A percentile compares a stretch with the other conserved stretches of the same genome.
These are phyloP conservation scores for Tinamus major DNA, from an alignment of 2,797 vertebrate genomes.

Conservation along the genomic window DNA sequence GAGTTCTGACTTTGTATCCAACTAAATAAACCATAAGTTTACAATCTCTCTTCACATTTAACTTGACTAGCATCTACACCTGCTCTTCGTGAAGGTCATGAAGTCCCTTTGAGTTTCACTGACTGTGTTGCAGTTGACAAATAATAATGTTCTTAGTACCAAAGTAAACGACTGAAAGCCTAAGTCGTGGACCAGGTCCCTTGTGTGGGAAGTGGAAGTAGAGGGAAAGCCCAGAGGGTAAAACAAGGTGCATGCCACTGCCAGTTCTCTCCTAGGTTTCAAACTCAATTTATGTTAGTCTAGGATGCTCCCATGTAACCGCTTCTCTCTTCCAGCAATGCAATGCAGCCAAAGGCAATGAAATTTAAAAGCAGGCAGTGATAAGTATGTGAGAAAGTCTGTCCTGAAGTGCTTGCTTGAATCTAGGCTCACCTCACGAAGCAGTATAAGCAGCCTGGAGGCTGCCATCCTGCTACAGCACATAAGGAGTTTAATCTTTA, in stretches of 20 bases:
- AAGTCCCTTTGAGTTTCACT: not conserved
- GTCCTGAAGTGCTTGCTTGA: not conserved
- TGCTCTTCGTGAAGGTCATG: no score
- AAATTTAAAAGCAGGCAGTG: not conserved
- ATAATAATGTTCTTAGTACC: not conserved
- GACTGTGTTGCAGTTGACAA: not conserved
- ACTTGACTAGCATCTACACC: no score
- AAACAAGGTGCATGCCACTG: not conserved
- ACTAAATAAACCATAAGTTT: not conserved
- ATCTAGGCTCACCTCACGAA: not conserved
- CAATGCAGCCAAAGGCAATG: not conserved
- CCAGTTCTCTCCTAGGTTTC: not conserved
- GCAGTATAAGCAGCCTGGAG: not conserved
- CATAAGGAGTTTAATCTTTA: not conserved
- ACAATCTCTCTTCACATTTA: not conserved
- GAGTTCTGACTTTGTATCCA: not conserved
- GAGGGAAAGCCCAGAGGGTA: not conserved
- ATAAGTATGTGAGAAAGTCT: no score
- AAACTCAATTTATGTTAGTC: not conserved
- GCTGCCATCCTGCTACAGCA: not conserved
- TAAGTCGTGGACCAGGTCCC: not conserved
- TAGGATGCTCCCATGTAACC: not conserved
- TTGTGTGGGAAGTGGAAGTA: not conserved
- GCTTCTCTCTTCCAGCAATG: not conserved
- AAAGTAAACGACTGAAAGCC: not conserved